Evolutionary conservation across 2,797 vertebrate species (phyloP).

Genomic region (Sebastes nivosus): DNA sequence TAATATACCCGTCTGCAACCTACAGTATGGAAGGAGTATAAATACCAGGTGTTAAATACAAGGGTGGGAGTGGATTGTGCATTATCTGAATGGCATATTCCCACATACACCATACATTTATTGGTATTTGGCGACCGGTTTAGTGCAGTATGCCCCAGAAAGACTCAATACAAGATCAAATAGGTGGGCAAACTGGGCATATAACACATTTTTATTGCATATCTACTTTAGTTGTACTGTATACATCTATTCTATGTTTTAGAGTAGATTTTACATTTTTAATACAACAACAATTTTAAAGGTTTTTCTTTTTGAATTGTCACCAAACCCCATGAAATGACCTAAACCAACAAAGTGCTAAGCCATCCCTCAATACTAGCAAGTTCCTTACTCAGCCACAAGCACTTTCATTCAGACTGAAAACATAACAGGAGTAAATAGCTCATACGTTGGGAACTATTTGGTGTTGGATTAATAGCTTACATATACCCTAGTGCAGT

Average conservation of each 20-base stretch:
- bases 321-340: neutral
- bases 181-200: no score
- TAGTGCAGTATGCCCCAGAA: neutral
- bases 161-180: neutral
- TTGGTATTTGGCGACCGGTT: neutral
- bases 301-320: neutral
- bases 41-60: constrained; percentile 17
- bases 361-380: no score
- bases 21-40: neutral
- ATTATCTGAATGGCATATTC: neutral
- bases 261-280: neutral
- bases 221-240: neutral
- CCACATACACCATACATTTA: neutral
- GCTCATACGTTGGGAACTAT: neutral
- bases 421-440: neutral
- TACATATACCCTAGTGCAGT: no score
- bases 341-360: no score
- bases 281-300: neutral
- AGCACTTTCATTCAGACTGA: neutral
- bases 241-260: neutral
- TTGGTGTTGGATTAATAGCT: neutral
- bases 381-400: neutral
- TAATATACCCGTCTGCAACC: constrained; percentile 8
- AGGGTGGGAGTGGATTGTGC: neutral
- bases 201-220: neutral